Conservation (phyloP, 2,888 invertebrate genomes). For the Oxycera nigricornis region DNA sequence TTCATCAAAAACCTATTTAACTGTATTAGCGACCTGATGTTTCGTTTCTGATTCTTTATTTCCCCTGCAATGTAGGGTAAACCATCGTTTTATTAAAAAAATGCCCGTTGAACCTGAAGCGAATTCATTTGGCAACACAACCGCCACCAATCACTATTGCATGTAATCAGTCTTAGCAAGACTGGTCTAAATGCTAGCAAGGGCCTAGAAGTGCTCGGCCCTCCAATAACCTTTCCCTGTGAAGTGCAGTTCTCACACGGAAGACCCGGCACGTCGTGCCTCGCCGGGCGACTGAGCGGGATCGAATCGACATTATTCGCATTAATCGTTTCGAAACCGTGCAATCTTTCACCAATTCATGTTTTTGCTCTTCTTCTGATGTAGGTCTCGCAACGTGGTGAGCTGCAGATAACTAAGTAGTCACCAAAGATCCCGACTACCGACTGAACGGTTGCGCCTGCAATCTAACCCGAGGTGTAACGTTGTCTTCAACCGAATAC, state of each 20-base stretch:
- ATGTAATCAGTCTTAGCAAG: neutral
- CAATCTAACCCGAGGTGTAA: slow-evolving; percentile 32
- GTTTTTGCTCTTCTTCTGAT: slow-evolving; percentile 31
- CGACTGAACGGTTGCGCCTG: slow-evolving; percentile 1
- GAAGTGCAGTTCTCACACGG: slow-evolving; percentile 31
- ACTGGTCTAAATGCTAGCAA: too few species aligned
- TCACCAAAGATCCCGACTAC: neutral
- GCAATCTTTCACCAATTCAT: slow-evolving; percentile 38
- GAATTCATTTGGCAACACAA: too few species aligned
- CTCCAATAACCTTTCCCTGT: neutral
- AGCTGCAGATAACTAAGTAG: slow-evolving; percentile 11
- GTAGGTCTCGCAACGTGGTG: neutral
- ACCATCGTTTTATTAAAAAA: too few species aligned
- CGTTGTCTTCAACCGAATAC: neutral
- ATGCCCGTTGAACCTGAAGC: too few species aligned
- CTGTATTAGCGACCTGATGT: too few species aligned
- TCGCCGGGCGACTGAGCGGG: slow-evolving; percentile 6
- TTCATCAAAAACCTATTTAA: too few species aligned
- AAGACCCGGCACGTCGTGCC: slow-evolving; percentile 14
- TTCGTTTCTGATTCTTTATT: too few species aligned
- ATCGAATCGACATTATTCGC: slow-evolving; percentile 38
- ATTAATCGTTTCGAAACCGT: slow-evolving; percentile 38
- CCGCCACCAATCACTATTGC: too few species aligned
- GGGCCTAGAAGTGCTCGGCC: neutral
- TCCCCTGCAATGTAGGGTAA: too few species aligned